Evolutionary conservation across 1,140 invertebrate species (phyloP).

Genomic region (Micrasema minimum): DNA sequence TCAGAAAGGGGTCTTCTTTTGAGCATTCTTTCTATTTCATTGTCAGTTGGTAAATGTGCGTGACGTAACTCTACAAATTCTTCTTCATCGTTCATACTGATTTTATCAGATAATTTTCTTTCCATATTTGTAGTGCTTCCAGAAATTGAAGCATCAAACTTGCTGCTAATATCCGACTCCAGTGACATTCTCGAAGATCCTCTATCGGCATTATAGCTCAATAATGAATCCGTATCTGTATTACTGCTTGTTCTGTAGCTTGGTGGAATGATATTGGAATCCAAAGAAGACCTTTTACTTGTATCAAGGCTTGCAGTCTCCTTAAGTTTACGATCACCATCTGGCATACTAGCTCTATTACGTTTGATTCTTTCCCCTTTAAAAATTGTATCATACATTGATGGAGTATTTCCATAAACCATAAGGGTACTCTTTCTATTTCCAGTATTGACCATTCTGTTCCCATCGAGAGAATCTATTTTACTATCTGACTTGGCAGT

Average conservation of each 20-base stretch:
- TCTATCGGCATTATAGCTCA: conserved; percentile 64
- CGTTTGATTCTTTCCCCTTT: conserved; percentile 65
- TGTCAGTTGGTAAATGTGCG: conserved; percentile 57
- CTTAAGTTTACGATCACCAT: conserved; percentile 51
- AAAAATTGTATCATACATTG: conserved; percentile 66
- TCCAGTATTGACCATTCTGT: neutral
- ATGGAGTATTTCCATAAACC: conserved; percentile 66
- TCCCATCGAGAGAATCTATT: conserved; percentile 51
- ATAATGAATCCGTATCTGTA: conserved; percentile 63
- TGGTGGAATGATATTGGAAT: conserved; percentile 59
- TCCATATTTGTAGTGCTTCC: conserved; percentile 37
- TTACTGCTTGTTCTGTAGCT: conserved; percentile 58
- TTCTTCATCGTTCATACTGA: conserved; percentile 59
- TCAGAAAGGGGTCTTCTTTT: conserved; percentile 79
- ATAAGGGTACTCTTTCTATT: conserved; percentile 65
- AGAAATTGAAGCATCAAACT: conserved; percentile 60
- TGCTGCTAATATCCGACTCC: conserved; percentile 65
- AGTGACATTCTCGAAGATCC: conserved; percentile 64
- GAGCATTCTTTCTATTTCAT: conserved; percentile 71
- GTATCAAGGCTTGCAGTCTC: conserved; percentile 56
- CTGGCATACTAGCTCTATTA: conserved; percentile 62
- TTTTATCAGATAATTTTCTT: conserved; percentile 57
- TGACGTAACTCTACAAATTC: conserved; percentile 67
- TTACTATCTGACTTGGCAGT: conserved; percentile 56
- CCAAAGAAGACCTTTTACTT: conserved; percentile 52